Evolutionary conservation across 2,888 invertebrate species (phyloP), one percentile per base, ranked within the genome.

Genomic region (Pterostichus niger): DNA sequence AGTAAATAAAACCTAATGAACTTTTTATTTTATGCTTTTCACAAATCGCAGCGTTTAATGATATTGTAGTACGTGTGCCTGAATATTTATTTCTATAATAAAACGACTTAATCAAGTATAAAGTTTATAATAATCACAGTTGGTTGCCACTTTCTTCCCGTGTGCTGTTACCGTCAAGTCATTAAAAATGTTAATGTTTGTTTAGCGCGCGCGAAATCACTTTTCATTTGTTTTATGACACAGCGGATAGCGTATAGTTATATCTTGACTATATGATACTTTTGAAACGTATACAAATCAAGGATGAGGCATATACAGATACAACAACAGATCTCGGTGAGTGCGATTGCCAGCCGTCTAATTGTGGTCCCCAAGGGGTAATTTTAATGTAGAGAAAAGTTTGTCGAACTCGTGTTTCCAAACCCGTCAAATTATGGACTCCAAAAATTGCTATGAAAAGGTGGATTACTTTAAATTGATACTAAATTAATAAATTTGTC

Each of bases 21-120:
- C 31, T 31, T 59, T 64, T 35, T n/a, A 64, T 64, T 33, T 13
- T 10, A 64, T 59, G 64, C n/a, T 64, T 35, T 11, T 33, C 35
- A 35, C 64, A 64, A 64, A 59, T 59, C 11, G 31, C 59, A 54
- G 31, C 9, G 13, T 64, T 64, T 64, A 64, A 64, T 64, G n/a
- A 24, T 17, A 40, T 40, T 33, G 64, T 64, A 64, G 11, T 59
- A 24, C 24, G 59, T 59, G 59, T 31, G 17, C 10, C 11, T 35
- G 64, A 64, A 64, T 64, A 64, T 64, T 64, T 64, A 64, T 64
- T 33, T 64, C 64, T 6, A 59, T 59, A 64, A 64, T 64, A 64
- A 64, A 35, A 64, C 64, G 13, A 33, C 35, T 64, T 35, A 24
- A 64, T 64, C 35, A 64, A 64, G 59, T 24, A 24, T 17, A 59